A percentile compares a stretch with the other conserved stretches of the same genome.
Conservation (phyloP, 1,140 invertebrate genomes). For the Drosophila ambigua region DNA sequence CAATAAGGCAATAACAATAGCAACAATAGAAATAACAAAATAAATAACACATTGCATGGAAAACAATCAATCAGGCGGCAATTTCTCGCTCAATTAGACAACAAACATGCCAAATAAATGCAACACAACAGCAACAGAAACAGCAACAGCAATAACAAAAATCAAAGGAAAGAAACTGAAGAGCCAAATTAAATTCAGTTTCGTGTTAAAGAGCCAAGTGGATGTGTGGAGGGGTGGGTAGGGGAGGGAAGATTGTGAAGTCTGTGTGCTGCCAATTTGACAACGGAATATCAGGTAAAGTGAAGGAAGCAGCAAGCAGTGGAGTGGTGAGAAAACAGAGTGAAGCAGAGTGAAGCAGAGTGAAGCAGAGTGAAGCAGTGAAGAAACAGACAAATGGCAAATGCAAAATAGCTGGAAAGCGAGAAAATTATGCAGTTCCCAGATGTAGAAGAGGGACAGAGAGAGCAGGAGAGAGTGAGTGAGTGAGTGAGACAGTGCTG, state of each 20-base stretch:
- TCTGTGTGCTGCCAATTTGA: constrained; percentile 70
- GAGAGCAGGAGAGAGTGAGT: constrained; percentile 8
- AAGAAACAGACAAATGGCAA: constrained; percentile 45
- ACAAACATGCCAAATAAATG: constrained; percentile 72
- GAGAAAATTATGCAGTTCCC: constrained; percentile 69
- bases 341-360: no score
- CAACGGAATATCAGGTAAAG: constrained; percentile 60
- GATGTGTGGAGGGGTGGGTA: constrained; percentile 14
- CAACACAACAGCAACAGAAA: background rate
- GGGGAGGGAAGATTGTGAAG: background rate
- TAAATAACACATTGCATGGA: constrained; percentile 71
- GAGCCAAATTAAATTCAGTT: constrained; percentile 78
- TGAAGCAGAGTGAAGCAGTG: no score
- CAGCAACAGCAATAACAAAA: constrained; percentile 30
- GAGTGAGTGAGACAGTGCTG: constrained; percentile 6
- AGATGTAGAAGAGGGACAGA: background rate
- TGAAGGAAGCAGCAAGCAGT: constrained; percentile 36
- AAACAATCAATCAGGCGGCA: constrained; percentile 81
- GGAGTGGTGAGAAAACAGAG: constrained; percentile 3
- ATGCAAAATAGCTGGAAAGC: constrained; percentile 81
- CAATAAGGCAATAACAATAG: constrained; percentile 23
- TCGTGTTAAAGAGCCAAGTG: constrained; percentile 75
- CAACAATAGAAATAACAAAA: constrained; percentile 43
- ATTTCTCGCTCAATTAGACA: constrained; percentile 83
- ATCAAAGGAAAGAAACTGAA: constrained; percentile 40